These are phyloP conservation scores for Genyomyrus donnyi DNA, from an alignment of 2,113 vertebrate species.

Conservation along the genomic window DNA sequence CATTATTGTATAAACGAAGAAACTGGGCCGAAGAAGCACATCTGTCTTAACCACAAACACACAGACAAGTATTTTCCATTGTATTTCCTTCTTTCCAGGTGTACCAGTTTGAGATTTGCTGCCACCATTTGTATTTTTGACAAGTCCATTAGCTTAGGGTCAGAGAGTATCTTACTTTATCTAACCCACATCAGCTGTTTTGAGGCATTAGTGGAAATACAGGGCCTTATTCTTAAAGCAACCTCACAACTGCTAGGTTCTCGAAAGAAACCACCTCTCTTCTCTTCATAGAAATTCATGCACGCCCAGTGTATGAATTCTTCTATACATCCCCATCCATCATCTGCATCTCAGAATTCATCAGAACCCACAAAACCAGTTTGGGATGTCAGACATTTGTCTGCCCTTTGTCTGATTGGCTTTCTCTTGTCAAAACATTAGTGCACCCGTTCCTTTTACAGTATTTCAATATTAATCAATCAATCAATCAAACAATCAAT, in stretches of 20 bases:
- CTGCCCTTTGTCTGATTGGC: neutral
- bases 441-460: neutral
- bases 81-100: neutral
- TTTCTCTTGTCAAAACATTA: neutral
- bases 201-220: neutral
- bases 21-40: neutral
- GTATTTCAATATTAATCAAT: neutral
- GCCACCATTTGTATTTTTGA: neutral
- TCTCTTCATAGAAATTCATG: neutral
- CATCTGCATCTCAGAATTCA: conserved; percentile 9
- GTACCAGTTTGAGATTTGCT: neutral
- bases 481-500: too few species aligned
- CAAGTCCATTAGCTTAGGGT: neutral
- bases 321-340: neutral
- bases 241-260: neutral
- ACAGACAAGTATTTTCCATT: neutral
- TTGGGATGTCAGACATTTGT: neutral
- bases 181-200: neutral
- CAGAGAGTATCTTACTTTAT: neutral
- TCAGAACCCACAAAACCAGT: neutral
- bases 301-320: neutral
- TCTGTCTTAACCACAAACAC: neutral
- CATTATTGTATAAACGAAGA: neutral
- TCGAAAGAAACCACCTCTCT: neutral
- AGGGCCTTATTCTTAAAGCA: neutral